Base-by-base conservation (phyloP, 2,113 vertebrate species). In the Myotis yumanensis region DNA sequence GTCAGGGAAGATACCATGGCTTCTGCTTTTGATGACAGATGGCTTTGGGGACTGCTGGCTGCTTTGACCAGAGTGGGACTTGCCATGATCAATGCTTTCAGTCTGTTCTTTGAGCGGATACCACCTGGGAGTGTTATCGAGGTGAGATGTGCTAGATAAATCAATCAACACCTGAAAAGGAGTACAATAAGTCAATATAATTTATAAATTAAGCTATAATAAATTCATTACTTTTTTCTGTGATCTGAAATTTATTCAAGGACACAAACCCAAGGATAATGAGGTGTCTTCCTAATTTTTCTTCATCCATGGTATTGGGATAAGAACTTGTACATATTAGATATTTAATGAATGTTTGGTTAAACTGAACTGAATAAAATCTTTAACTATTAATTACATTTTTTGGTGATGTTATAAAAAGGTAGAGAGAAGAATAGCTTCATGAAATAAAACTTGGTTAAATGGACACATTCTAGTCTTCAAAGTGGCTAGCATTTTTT, bases 1-100 rank as follows among this genome's bases (percentile, higher is more conserved):
- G 97, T 99, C 99, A 11, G 99, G 99, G 97, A 99, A 99, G 98
- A 99, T 99, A 93, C 99, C 99, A 89, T 99, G 99, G 97, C 99
- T 99, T 98, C 99, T 98, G 98, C 99, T 99, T 95, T 99, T 99
- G 98, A 99, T 99, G 90, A 99, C 99, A 87, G 99, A 99, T 68
- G 99, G 99, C 98, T 99, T 99, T 92, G 99, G 99, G 57, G 99
- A 99, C 87, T 98, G 99, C 28, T 99, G 99, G 97, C 97, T 98
- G 82, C 98, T 99, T 88, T 99, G 99, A 92, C 98, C 97, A 71
- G 98, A 98, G 94, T 99, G 99, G 82, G 98, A 97, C 97, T 99
- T 99, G 96, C 98, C 98, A 4, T 99, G 99, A 92, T 99, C 99
- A 91, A 99, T 98, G 91, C 98, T 99, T 98, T 99, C 99, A 93